A percentile compares a stretch with the other conserved stretches of the same genome.
Conservation (phyloP, 2,797 vertebrate species). For the Xiphorhynchus erythropygius region DNA sequence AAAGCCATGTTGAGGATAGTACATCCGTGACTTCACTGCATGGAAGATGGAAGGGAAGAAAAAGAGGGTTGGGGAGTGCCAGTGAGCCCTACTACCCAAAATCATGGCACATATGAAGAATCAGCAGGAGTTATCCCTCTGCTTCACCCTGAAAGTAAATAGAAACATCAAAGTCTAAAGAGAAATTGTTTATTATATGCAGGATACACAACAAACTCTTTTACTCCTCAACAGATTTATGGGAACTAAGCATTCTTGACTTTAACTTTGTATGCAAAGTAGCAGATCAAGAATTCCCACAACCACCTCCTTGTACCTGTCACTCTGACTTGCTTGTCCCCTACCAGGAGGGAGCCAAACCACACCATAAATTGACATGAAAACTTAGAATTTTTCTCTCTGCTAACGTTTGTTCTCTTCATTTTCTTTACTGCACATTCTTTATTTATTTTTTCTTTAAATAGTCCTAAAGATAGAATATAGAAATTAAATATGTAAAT, state of each 20-base stretch:
- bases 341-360: not conserved
- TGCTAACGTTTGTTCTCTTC: not conserved
- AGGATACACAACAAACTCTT: not conserved
- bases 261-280: not conserved
- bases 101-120: not conserved
- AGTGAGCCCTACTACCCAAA: not conserved
- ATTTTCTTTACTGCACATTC: not conserved
- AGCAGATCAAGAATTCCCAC: not conserved
- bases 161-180: not conserved
- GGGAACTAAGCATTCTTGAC: not conserved
- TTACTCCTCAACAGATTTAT: not conserved
- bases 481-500: not conserved
- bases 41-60: not conserved
- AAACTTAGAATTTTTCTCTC: not conserved
- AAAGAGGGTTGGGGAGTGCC: fast-evolving
- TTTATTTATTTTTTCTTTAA: not conserved
- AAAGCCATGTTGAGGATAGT: fast-evolving
- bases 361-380: not conserved
- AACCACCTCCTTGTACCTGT: not conserved
- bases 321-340: not conserved
- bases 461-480: not conserved
- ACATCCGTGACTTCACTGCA: not conserved
- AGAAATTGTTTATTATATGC: not conserved
- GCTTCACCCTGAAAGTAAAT: not conserved
- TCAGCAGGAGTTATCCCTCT: not conserved